These are phyloP conservation scores for Standfussiana lucernea DNA, from an alignment of 2,888 invertebrate species.

Conservation along the genomic window DNA sequence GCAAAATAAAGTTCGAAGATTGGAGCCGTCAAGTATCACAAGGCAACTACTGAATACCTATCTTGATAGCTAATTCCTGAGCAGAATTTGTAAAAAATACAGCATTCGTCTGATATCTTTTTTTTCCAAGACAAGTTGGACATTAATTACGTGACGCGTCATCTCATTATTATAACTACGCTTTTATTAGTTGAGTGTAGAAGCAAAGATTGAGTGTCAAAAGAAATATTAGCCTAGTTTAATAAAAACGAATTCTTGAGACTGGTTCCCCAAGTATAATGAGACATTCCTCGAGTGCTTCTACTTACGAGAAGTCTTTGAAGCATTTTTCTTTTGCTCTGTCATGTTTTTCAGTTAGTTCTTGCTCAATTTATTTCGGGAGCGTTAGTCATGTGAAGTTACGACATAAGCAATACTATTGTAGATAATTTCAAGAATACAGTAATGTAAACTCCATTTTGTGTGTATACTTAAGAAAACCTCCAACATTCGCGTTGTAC, in stretches of 20 bases:
- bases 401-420: not conserved
- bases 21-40: not conserved
- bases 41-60: not conserved
- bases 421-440: slow-evolving; percentile 1
- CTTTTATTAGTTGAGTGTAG: slow-evolving; percentile 19
- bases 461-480: slow-evolving; percentile 1
- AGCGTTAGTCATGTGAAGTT: slow-evolving; percentile 17
- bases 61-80: not conserved
- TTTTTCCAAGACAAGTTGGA: not conserved
- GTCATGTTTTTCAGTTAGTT: slow-evolving; percentile 36
- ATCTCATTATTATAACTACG: slow-evolving; percentile 15
- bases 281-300: slow-evolving; percentile 26
- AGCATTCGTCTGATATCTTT: not conserved
- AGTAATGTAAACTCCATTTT: not conserved
- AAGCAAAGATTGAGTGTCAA: slow-evolving; percentile 33
- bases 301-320: slow-evolving; percentile 27
- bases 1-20: not conserved
- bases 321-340: slow-evolving; percentile 35
- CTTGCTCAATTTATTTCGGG: slow-evolving; percentile 33
- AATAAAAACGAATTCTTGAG: slow-evolving; percentile 26
- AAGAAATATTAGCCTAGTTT: slow-evolving; percentile 41
- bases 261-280: slow-evolving; percentile 32
- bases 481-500: slow-evolving; percentile 11
- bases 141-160: slow-evolving; percentile 20
- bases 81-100: not conserved